Evolutionary conservation across 2,113 vertebrate species (phyloP), one percentile per base, ranked within the genome.

Genomic region (Myocastor coypus): DNA sequence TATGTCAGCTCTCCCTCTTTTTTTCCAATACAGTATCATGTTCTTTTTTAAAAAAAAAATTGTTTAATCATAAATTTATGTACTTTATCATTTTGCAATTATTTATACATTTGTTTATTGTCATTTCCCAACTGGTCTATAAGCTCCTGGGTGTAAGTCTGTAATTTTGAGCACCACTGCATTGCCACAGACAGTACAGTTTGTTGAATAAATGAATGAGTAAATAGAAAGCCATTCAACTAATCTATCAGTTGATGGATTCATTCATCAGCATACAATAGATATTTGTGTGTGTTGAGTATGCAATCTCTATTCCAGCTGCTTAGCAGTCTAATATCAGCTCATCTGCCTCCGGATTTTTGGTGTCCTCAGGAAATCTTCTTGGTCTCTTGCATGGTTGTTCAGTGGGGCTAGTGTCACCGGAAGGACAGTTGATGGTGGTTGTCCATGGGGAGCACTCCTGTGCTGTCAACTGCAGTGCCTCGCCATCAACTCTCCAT

Each of bases 201-300:
- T 87, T 95, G 32, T n/a, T 87, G 84, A 89, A 22, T 86, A 69
- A 93, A 52, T 57, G 32, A 93, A 28, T 80, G 89, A 59, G 42
- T n/a, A 30, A 57, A n/a, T 87, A 87, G 87, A 78, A 61, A 92
- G n/a, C 34, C 63, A 85, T 13, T 78, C 55, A 77, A 12, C 13
- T 28, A n/a, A 40, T 26, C 16, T 1, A 55, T 83, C 81, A 16
- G 5, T 59, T 20, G 57, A 42, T 63, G 32, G 30, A 52, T 89
- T 32, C 37, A 37, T 77, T 85, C 57, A 26, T 61, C 85, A 59
- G 2, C 14, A 9, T 64, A 14, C 5, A 16, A 14, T 85, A 3
- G 61, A 26, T 64, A 40, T 26, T 24, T 26, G 17, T 34, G 24
- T 55, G 8, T 85, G 24, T 91, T 87, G 78, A 57, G 20, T 64